Evolutionary conservation across 2,113 vertebrate genomes (phyloP).

Genomic region (Seriola dumerili): DNA sequence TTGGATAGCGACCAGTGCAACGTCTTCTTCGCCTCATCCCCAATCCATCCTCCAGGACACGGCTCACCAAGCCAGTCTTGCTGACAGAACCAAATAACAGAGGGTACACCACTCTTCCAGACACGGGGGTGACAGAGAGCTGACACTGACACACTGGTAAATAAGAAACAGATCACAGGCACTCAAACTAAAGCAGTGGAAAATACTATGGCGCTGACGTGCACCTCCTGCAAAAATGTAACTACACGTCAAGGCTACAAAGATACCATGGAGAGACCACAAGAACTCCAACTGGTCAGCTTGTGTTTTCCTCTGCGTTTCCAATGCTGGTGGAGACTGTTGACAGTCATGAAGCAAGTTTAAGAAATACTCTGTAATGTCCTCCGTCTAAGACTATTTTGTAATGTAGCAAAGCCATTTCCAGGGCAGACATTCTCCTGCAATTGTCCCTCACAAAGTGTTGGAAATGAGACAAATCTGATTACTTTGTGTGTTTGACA

Average conservation of each 20-base stretch:
- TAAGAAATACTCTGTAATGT: background rate
- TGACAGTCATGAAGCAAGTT: background rate
- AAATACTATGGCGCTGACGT: background rate
- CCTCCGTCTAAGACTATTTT: background rate
- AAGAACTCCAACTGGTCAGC: conserved; percentile 7
- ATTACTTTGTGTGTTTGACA: background rate
- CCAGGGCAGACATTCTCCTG: background rate
- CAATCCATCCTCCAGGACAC: conserved; percentile 34
- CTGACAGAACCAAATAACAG: conserved; percentile 57
- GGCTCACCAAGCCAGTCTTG: conserved; percentile 14
- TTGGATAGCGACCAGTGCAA: conserved; percentile 55
- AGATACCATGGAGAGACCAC: background rate
- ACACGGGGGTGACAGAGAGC: conserved; percentile 31
- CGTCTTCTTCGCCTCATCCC: conserved; percentile 32
- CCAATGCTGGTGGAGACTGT: background rate
- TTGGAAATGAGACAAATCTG: background rate
- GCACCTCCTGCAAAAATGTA: conserved; percentile 1
- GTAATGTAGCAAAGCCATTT: background rate
- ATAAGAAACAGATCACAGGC: conserved; percentile 41
- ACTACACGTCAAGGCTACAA: background rate
- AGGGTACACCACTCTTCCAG: conserved; percentile 18
- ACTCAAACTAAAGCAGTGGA: background rate
- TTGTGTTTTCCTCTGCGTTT: conserved; percentile 25
- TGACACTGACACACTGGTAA: conserved; percentile 36
- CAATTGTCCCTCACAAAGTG: background rate